Evolutionary conservation across 2,797 vertebrate species (phyloP).

Genomic region (Sebastes dallii): DNA sequence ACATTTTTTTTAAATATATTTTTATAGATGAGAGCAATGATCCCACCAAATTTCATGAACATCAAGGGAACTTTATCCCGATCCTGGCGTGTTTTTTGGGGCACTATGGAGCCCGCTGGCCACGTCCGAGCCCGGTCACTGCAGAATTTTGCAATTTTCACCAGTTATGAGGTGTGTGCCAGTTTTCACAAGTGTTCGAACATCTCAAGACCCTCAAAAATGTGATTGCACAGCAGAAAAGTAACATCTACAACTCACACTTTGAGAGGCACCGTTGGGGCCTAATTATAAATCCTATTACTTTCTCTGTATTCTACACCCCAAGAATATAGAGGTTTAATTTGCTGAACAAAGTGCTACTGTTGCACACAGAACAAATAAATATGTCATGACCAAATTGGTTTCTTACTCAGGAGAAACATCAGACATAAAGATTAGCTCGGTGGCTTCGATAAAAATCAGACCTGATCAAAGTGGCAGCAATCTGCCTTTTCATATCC

Average conservation of each 20-base stretch:
- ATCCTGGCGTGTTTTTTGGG: too few relatives aligned
- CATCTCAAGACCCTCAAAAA: too few relatives aligned
- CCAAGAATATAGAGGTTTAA: not conserved
- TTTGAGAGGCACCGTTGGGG: too few relatives aligned
- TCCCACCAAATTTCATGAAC: not conserved
- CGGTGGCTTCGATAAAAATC: constrained; percentile 5
- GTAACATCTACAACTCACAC: too few relatives aligned
- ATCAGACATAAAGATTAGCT: constrained; percentile 30
- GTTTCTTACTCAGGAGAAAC: constrained; percentile 24
- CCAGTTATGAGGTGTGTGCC: too few relatives aligned
- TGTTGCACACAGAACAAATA: constrained; percentile 22
- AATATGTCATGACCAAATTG: constrained; percentile 25
- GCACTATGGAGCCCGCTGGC: too few relatives aligned
- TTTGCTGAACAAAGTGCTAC: constrained; percentile 29
- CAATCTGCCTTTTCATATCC: constrained; percentile 42
- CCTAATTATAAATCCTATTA: too few relatives aligned
- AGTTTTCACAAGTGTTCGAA: too few relatives aligned
- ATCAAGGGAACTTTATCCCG: not conserved
- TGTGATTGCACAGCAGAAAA: too few relatives aligned
- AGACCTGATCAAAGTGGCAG: constrained; percentile 46
- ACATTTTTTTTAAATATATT: too few relatives aligned
- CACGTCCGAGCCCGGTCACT: too few relatives aligned
- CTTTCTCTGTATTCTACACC: not conserved
- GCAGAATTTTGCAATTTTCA: too few relatives aligned
- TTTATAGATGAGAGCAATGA: not conserved